Evolutionary conservation across 2,797 vertebrate species (phyloP).

Genomic region (Sarcoramphus papa): DNA sequence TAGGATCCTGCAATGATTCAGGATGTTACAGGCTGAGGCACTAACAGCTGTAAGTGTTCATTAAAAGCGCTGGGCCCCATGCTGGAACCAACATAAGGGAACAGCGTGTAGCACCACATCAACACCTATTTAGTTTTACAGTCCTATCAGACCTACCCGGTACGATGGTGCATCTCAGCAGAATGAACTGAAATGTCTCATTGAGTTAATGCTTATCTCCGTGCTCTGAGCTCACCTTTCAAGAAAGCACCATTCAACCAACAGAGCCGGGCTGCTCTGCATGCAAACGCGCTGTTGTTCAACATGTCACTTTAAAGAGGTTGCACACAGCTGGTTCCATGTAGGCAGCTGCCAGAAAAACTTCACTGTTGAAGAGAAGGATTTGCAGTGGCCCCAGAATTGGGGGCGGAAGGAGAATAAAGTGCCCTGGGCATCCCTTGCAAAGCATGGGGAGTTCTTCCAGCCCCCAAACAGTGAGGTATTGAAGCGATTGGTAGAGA

Average conservation of each 20-base stretch:
- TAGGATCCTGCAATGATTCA: background rate
- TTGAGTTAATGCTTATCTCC: background rate
- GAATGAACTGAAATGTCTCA: background rate
- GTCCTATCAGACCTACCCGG: background rate
- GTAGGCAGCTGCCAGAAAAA: background rate
- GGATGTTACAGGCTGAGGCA: background rate
- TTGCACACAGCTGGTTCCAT: background rate
- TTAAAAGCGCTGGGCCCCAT: background rate
- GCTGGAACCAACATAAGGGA: conserved; percentile 30
- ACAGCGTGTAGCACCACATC: background rate
- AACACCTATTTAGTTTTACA: conserved; percentile 38
- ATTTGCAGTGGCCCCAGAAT: background rate
- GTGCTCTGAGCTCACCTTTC: background rate
- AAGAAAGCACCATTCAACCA: background rate
- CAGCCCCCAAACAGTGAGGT: background rate
- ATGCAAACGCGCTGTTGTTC: background rate
- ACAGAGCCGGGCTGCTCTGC: background rate
- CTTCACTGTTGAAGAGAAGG: background rate
- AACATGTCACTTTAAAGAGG: background rate
- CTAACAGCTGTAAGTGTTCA: background rate
- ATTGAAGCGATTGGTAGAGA: background rate
- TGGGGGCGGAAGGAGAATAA: background rate
- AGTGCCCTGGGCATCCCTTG: background rate
- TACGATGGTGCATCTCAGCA: background rate
- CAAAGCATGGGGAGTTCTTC: background rate